Evolutionary conservation across 1,140 invertebrate genomes (phyloP), one percentile per base, ranked within the genome.

Genomic region (Plodia interpunctella): DNA sequence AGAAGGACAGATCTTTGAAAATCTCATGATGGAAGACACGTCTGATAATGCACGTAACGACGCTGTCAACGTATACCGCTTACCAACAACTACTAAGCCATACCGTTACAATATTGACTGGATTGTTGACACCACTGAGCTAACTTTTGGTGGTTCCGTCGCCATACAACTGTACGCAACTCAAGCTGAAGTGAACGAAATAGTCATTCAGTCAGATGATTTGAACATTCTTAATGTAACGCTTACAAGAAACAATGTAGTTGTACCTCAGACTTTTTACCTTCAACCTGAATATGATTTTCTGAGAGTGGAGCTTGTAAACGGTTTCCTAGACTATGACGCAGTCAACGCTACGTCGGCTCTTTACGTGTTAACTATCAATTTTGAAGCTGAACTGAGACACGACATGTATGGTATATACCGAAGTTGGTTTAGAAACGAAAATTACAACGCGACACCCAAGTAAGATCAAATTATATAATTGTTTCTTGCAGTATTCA

Each of bases 361-460:
- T 0, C 8, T 61, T 0, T 87, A 93, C 19, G 75, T 57, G 0
- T 80, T 93, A 13, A 66, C 72, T 3, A 88, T 93, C 28, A 38
- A 52, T 0, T 94, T 92, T 56, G 80, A 38, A 0, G 91, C 92
- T 30, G 25, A 62, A 0, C 76, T 93, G 61, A 82, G 91, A 57
- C 82, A 90, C 15, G 92, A 93, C 38, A 92, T 94, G 90, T 90
- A 92, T 49, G 96, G 96, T 17, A 96, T 97, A 73, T 97, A 97
- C 73, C 91, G 91, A 59, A 96, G 94, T 79, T 93, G 90, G 57
- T 97, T 96, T 72, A 84, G 80, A 15, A 82, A 87, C 44, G 62
- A 55, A 20, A 57, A 60, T n/a, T 10, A 51, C 5, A 74, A 53
- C 21, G 66, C 68, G 38, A 15, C 38, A n/a, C 57, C 74, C 15